phyloP scores from a whole-genome alignment of 1,140 invertebrate genomes.

The Ostrea denselamellosa region DNA sequence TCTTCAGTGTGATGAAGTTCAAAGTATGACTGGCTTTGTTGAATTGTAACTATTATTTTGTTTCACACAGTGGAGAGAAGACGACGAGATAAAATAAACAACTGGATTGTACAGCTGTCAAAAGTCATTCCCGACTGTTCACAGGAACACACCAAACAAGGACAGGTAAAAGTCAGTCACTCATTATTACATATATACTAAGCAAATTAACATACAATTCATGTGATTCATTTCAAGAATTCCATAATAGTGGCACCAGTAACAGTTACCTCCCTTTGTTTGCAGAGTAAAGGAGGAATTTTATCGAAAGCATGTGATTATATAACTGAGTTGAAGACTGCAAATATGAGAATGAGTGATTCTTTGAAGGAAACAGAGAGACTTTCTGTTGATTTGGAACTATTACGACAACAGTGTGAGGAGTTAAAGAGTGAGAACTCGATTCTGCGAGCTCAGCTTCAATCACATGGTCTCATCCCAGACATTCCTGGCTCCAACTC shows the following conservation, averaged over 20 bases:
- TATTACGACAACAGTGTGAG: conserved; percentile 82
- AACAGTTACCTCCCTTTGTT: conserved; percentile 38
- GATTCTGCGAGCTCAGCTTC: conserved; percentile 81
- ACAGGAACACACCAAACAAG: conserved; percentile 79
- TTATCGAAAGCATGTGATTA: conserved; percentile 97
- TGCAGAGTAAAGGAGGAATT: conserved; percentile 96
- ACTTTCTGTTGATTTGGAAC: conserved; percentile 81
- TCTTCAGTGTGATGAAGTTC: no score
- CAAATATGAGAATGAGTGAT: conserved; percentile 85
- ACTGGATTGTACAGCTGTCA: conserved; percentile 95
- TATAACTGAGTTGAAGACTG: conserved; percentile 90
- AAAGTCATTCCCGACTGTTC: conserved; percentile 85
- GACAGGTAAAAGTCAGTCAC: conserved; percentile 65
- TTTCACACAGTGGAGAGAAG: conserved; percentile 79
- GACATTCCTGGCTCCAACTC: conserved; percentile 63
- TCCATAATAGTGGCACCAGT: no score
- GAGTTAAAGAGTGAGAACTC: conserved; percentile 84
- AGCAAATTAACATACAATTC: no score
- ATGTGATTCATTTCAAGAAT: no score
- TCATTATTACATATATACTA: not conserved
- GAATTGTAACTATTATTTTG: not conserved
- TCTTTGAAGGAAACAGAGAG: conserved; percentile 83
- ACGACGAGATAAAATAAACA: conserved; percentile 94
- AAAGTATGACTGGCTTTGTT: no score
- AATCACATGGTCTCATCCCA: conserved; percentile 78